Evolutionary conservation across 2,888 invertebrate species (phyloP), one percentile per base, ranked within the genome.

Genomic region (Platynereis dumerilii): DNA sequence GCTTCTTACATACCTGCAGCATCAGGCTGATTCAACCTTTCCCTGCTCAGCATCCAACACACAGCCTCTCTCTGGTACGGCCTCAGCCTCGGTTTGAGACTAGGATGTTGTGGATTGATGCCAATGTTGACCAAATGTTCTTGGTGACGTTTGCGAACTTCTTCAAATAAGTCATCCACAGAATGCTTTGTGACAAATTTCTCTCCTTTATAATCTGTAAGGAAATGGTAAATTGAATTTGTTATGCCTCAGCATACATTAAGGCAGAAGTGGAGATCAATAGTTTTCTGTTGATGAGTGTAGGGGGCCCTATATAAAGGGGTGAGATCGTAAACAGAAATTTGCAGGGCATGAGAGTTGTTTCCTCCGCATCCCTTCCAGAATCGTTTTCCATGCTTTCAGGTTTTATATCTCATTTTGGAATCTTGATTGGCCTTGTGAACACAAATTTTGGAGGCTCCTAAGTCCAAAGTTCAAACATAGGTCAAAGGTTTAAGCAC

Each of bases 61-160:
- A 91, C 89, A 28, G 90, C 90, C 56, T 86, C 81, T 66, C 83
- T 78, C 79, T 92, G 92, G 78, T 91, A 92, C 1, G 86, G 86
- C 60, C 91, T 83, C 17, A 91, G 81, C 44, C 71, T 79, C 0
- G 90, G 90, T 61, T 85, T 83, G 53, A 90, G 79, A 67, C 67
- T 70, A 3, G 71, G 69, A 58, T 82, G 82, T 61, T 80, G 80
- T 5, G 79, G 70, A 42, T 67, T 59, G 20, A 77, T 63, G 7
- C 64, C 56, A 3, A 61, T 24, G n/a, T 61, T 34, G 3, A 65
- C 58, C 12, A 65, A 58, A 24, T 66, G 65, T 7, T 42, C 29
- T 7, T 66, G 34, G 53, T 83, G 83, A 17, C 69, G 64, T 3
- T 71, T 61, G 69, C 78, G 80, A 20, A 84, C 74, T n/a, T 65